Conservation (phyloP, 2,888 invertebrate genomes). For the Torymus auratus region DNA sequence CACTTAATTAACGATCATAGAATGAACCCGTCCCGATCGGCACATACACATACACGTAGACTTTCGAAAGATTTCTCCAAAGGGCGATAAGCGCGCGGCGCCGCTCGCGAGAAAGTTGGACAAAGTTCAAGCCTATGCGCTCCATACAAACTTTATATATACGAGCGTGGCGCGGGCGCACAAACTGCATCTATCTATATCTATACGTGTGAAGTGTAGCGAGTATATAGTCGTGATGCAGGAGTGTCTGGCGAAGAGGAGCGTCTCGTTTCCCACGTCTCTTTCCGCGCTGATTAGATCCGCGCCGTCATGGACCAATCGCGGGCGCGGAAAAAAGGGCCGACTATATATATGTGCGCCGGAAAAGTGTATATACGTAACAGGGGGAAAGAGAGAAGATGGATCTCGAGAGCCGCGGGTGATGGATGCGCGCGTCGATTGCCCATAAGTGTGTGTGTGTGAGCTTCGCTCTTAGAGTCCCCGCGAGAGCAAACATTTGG, state of each 20-base stretch:
- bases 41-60: neutral
- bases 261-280: slow-evolving; percentile 41
- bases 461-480: too few relatives aligned
- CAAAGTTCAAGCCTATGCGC: slow-evolving; percentile 24
- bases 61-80: slow-evolving; percentile 50
- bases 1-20: slow-evolving; percentile 23
- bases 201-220: too few relatives aligned
- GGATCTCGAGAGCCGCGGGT: neutral
- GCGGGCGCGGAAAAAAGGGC: too few relatives aligned
- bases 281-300: slow-evolving; percentile 19
- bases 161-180: too few relatives aligned
- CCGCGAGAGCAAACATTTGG: neutral
- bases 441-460: too few relatives aligned
- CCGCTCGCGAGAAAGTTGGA: slow-evolving; percentile 37
- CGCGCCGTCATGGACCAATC: too few relatives aligned
- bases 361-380: too few relatives aligned
- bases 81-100: slow-evolving; percentile 31
- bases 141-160: neutral
- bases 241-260: slow-evolving; percentile 5
- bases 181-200: too few relatives aligned
- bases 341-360: too few relatives aligned
- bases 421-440: too few relatives aligned
- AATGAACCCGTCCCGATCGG: too few relatives aligned
- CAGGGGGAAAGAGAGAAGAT: too few relatives aligned
- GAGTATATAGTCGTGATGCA: slow-evolving; percentile 33